Evolutionary conservation across 2,113 vertebrate genomes (phyloP).

Genomic region (Sander vitreus): DNA sequence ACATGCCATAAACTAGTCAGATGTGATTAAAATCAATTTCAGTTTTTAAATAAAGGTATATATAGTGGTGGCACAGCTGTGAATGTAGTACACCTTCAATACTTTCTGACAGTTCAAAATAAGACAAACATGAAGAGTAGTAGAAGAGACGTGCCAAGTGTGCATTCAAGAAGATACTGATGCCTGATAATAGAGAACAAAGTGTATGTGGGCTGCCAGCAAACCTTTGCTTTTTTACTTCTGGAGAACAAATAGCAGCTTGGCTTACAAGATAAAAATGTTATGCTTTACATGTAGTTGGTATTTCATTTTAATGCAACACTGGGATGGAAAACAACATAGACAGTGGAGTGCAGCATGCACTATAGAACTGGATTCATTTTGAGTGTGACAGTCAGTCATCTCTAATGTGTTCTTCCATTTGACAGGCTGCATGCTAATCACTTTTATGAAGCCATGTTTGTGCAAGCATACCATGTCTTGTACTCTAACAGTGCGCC

Average conservation of each 20-base stretch:
- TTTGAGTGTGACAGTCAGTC: conserved; percentile 64
- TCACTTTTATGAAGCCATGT: conserved; percentile 65
- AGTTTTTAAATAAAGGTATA: background rate
- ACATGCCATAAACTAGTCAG: background rate
- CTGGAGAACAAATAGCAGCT: background rate
- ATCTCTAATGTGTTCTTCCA: conserved; percentile 48
- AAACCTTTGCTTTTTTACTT: conserved; percentile 7
- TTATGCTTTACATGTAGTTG: conserved; percentile 2
- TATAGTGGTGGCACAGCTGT: background rate
- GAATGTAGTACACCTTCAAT: background rate
- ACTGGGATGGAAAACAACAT: conserved; percentile 3
- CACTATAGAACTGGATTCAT: conserved; percentile 22
- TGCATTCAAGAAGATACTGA: conserved; percentile 45
- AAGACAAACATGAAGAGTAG: conserved; percentile 11
- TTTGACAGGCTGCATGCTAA: conserved; percentile 69
- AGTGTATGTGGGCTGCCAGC: conserved; percentile 10
- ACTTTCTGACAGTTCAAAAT: conserved; percentile 8
- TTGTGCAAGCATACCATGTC: conserved; percentile 70
- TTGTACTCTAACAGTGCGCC: conserved; percentile 15
- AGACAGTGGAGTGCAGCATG: background rate
- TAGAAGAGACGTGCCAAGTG: conserved; percentile 19
- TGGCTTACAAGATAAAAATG: conserved; percentile 2
- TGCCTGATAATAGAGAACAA: conserved; percentile 37
- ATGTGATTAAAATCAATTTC: background rate
- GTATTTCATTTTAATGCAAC: conserved; percentile 24